Base-by-base conservation (phyloP, 2,113 vertebrate species). In the Eurypyga helias region DNA sequence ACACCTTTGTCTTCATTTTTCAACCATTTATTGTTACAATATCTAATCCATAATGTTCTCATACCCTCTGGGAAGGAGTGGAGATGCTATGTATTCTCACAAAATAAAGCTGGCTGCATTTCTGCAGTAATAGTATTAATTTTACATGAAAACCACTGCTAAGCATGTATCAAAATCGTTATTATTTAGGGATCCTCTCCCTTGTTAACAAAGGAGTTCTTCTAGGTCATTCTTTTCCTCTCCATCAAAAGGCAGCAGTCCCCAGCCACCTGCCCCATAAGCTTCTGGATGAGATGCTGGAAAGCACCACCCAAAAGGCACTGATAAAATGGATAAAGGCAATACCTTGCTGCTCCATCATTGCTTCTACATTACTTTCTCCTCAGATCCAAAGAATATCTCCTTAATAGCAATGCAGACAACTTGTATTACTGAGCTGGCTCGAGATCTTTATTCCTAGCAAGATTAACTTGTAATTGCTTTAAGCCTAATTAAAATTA, bases 401-500 rank as follows among this genome's bases (percentile, higher is more conserved):
- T 91, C 4, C 5, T 96, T 70, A 57, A 41, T 17, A n/a, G 83
- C 45, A 73, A 57, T 48, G 62, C 38, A 93, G 77, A 83, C 48
- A 65, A 80, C 33, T 58, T 91, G 12, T 71, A 83, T 57, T 77
- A 87, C 76, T 84, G 70, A 79, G 72, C 79, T 94, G 91, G 84
- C 91, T 94, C 66, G 58, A 76, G 64, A 79, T 87, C 72, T 94
- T 93, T 94, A 69, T 89, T 96, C 80, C 64, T 83, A 91, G 92
- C 29, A 94, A 93, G 94, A 95, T 93, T 95, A 92, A 96, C 89
- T 79, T 83, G 85, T 95, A 96, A 94, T 93, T 97, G 86, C 48
- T 96, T 96, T 92, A 96, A 96, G 83, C 77, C 93, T 96, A 97
- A 96, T 96, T 97, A 97, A 97, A 96, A 95, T 95, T 90, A 96